Evolutionary conservation across 2,113 vertebrate genomes (phyloP).

Genomic region (Archocentrus centrarchus): DNA sequence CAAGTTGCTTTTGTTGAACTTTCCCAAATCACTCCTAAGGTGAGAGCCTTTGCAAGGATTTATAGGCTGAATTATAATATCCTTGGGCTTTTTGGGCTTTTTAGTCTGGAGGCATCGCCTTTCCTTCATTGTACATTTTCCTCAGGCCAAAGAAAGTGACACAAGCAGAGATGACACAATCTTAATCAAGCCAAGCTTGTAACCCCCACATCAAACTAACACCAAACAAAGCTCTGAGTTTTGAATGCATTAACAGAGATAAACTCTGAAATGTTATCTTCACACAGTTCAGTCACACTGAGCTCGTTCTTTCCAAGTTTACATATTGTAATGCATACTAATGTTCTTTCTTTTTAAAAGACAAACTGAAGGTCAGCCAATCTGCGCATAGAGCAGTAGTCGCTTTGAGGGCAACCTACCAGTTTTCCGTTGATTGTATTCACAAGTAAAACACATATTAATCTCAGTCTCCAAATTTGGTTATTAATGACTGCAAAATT

Average conservation of each 20-base stretch:
- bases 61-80: conserved; percentile 12
- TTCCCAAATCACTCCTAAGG: conserved; percentile 7
- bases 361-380: conserved; percentile 18
- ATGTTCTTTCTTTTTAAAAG: conserved; percentile 15
- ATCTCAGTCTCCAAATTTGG: background rate
- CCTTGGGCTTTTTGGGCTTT: background rate
- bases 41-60: background rate
- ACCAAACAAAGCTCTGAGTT: conserved; percentile 40
- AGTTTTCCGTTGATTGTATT: background rate
- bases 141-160: background rate
- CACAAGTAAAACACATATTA: background rate
- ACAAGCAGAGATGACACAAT: background rate
- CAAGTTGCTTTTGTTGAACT: background rate
- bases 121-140: conserved; percentile 10
- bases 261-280: conserved; percentile 47
- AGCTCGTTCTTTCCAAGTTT: conserved; percentile 18
- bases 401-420: conserved; percentile 10
- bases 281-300: conserved; percentile 25
- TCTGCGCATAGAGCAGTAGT: conserved; percentile 8
- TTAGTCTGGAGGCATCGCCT: background rate
- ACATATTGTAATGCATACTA: conserved; percentile 37
- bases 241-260: conserved; percentile 38
- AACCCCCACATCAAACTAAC: conserved; percentile 11
- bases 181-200: conserved; percentile 20
- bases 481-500: background rate